These are phyloP conservation scores for Micromussa lordhowensis DNA, from an alignment of 92 coral and sea anemone genomes.

Conservation along the genomic window DNA sequence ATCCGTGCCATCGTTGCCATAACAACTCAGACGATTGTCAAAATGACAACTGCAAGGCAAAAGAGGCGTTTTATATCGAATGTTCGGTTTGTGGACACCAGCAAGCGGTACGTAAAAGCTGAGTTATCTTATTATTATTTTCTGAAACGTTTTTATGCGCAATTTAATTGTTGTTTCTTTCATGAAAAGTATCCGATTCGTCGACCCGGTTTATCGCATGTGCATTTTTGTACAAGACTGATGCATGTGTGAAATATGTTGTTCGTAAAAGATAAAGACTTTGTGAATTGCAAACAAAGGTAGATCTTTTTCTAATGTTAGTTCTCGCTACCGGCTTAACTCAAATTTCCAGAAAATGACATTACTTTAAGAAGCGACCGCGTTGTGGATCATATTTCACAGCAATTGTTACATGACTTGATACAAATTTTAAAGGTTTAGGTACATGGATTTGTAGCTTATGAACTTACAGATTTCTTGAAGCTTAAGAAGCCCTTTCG, in stretches of 20 bases:
- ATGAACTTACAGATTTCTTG: too few relatives aligned
- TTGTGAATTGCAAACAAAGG: background rate
- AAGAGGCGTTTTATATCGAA: constrained; percentile 55
- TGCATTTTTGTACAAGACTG: too few relatives aligned
- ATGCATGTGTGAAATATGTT: too few relatives aligned
- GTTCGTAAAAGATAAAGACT: background rate
- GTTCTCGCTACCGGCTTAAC: too few relatives aligned
- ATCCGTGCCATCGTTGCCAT: constrained; percentile 87
- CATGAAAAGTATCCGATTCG: background rate
- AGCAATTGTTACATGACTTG: too few relatives aligned
- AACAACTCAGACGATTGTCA: constrained; percentile 73
- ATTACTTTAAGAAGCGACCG: too few relatives aligned
- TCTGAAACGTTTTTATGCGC: background rate
- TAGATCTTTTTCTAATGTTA: too few relatives aligned
- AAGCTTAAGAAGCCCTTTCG: too few relatives aligned
- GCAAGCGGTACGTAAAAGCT: constrained; percentile 58
- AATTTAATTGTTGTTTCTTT: background rate
- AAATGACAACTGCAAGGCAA: constrained; percentile 57
- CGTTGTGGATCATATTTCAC: too few relatives aligned
- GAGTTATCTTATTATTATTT: background rate
- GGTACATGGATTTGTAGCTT: too few relatives aligned
- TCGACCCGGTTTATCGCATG: background rate
- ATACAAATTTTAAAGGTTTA: too few relatives aligned
- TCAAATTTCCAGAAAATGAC: too few relatives aligned
- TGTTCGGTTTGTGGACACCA: constrained; percentile 65